Conservation (phyloP, 1,140 invertebrate species). For the Drosophila obscura region DNA sequence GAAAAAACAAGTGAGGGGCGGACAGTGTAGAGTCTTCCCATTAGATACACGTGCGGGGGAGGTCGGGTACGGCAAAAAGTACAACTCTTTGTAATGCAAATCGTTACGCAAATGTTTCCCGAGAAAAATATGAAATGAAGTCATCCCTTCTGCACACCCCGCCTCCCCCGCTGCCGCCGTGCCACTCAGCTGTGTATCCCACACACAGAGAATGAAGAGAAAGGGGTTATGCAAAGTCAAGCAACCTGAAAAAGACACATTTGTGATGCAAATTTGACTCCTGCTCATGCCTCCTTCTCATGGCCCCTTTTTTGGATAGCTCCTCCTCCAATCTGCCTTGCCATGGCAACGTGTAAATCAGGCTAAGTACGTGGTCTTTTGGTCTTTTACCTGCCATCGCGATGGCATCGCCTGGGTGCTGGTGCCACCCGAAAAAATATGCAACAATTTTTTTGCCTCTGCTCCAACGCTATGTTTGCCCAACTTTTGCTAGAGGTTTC, state of each 20-base stretch:
- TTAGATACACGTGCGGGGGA: slow-evolving; percentile 14
- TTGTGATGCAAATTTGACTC: slow-evolving; percentile 77
- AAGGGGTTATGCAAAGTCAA: slow-evolving; percentile 82
- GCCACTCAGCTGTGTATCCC: too few species aligned
- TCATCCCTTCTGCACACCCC: slow-evolving; percentile 14
- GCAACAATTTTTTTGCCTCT: slow-evolving; percentile 71
- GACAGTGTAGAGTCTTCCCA: too few species aligned
- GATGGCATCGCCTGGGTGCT: slow-evolving; percentile 12
- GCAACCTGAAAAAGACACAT: slow-evolving; percentile 82
- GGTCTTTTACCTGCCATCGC: slow-evolving; percentile 75
- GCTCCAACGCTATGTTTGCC: slow-evolving; percentile 58
- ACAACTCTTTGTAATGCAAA: slow-evolving; percentile 74
- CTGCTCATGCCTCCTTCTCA: slow-evolving; percentile 17
- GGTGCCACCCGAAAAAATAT: slow-evolving; percentile 60
- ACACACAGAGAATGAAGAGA: slow-evolving; percentile 1
- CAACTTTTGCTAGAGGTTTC: slow-evolving; percentile 48
- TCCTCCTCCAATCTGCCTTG: slow-evolving; percentile 13
- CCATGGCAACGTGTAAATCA: slow-evolving; percentile 78
- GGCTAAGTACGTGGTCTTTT: slow-evolving; percentile 81
- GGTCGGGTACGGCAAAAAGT: slow-evolving; percentile 18
- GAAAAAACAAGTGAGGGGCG: too few species aligned
- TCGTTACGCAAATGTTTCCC: slow-evolving; percentile 69
- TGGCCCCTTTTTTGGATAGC: background rate
- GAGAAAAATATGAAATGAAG: slow-evolving; percentile 78
- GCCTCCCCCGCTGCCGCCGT: too few species aligned